Conservation (phyloP, 2,797 vertebrate species). For the Pachyuromys duprasi region DNA sequence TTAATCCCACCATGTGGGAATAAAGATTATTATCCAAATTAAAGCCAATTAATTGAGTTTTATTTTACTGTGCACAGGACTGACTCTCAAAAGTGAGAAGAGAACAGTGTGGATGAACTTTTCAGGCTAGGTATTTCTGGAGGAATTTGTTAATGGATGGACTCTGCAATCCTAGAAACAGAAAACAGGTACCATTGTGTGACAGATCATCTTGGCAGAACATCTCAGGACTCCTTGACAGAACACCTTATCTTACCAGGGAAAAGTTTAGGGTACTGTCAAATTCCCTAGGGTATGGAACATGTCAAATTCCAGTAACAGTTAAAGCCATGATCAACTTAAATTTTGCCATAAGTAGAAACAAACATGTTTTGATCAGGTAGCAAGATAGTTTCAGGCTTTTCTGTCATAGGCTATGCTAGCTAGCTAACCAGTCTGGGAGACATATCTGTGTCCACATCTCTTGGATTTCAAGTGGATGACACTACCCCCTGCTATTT, state of each 20-base stretch:
- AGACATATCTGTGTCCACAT: neutral
- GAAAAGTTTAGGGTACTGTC: neutral
- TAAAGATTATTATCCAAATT: neutral
- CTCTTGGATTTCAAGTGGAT: neutral
- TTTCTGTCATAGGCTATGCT: neutral
- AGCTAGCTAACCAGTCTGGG: neutral
- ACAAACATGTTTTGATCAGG: neutral
- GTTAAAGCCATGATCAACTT: neutral
- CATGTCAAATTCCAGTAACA: neutral
- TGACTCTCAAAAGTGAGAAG: neutral
- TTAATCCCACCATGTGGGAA: neutral
- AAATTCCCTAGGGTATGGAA: neutral
- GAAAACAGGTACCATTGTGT: neutral
- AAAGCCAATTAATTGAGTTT: neutral
- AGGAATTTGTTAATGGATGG: neutral
- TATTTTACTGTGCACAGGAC: neutral
- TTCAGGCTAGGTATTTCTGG: neutral
- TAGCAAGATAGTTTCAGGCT: neutral
- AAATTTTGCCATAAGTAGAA: neutral
- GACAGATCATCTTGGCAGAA: neutral
- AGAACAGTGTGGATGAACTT: no score
- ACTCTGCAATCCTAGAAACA: neutral
- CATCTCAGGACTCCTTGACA: neutral
- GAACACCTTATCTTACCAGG: neutral
- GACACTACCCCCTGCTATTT: neutral